Evolutionary conservation across 2,113 vertebrate genomes (phyloP), one percentile per base, ranked within the genome.

Genomic region (Eubucco bourcierii): DNA sequence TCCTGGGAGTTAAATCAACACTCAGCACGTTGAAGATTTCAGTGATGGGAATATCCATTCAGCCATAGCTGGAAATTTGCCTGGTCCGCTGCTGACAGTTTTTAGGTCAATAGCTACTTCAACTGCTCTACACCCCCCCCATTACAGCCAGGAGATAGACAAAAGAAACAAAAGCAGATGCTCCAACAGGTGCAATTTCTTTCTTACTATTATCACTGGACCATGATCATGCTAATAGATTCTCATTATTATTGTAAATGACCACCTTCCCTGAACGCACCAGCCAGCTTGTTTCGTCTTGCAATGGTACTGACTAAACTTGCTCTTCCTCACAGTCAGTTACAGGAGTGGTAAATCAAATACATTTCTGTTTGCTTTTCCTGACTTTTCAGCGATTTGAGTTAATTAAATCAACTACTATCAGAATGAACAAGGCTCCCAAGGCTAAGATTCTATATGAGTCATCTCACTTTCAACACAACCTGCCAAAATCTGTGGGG

Each of bases 291-390:
- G 91, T 95, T 95, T 52, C 28, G 67, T 91, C 94, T 85, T 90
- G 94, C 79, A 77, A 2, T 12, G 33, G 28, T 74, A 93, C 64
- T 77, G 75, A 85, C n/a, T 91, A 55, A 83, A 56, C 16, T 4
- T 52, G 41, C 46, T 90, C 60, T 66, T 90, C 1, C 65, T 63
- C 71, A n/a, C 21, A 93, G 75, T 63, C 91, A 85, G 91, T 91
- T 95, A 95, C 55, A 85, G 82, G 91, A 94, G 93, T 90, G 93
- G 79, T 80, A 91, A 94, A 95, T 94, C 85, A 94, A 95, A 85
- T 83, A 78, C 15, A 84, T 60, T 87, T 87, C 84, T 95, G 84
- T 95, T 95, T 87, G 87, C 82, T 94, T 94, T 94, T 91, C 93
- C 87, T 94, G 89, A 91, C 21, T 93, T 95, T 94, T 56, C 56